A percentile compares a stretch with the other conserved stretches of the same genome.
Evolutionary conservation across 2,797 vertebrate species (phyloP).

Genomic region (Tachyglossus aculeatus): DNA sequence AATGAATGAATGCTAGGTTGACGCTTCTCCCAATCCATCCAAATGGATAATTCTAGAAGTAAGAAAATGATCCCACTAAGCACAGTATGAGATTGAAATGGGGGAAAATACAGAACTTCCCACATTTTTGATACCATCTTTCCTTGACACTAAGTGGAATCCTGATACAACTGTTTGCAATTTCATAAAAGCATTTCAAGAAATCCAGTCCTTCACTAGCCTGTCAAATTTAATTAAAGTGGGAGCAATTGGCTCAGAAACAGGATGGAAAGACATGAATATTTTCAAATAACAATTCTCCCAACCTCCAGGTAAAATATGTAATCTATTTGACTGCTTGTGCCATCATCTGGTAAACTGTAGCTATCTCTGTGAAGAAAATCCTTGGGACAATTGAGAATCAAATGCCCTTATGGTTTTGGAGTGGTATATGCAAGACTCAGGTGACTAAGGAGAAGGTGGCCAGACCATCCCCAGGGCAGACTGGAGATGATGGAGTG

Average conservation of each 20-base stretch:
- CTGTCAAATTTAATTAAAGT: not conserved
- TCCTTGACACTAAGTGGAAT: fast-evolving
- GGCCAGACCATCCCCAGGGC: too few relatives aligned
- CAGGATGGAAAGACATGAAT: not conserved
- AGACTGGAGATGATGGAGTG: too few relatives aligned
- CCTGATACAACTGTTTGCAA: not conserved
- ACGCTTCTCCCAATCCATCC: too few relatives aligned
- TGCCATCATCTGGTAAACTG: not conserved
- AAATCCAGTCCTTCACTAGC: not conserved
- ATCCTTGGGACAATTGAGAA: not conserved
- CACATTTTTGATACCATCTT: fast-evolving
- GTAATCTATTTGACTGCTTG: not conserved
- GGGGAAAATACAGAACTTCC: not conserved
- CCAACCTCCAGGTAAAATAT: not conserved
- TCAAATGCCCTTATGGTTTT: too few relatives aligned
- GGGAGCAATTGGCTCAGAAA: not conserved
- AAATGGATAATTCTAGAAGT: not conserved
- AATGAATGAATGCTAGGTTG: too few relatives aligned
- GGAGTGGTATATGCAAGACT: too few relatives aligned
- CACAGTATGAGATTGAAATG: not conserved
- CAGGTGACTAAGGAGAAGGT: too few relatives aligned
- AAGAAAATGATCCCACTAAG: not conserved
- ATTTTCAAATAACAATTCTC: not conserved
- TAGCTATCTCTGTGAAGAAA: not conserved
- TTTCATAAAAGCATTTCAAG: not conserved